Percentiles rank a stretch among this genome's conserved stretches.
These are phyloP conservation scores for Boloria euphrosyne DNA, from an alignment of 2,888 invertebrate genomes.

Conservation along the genomic window DNA sequence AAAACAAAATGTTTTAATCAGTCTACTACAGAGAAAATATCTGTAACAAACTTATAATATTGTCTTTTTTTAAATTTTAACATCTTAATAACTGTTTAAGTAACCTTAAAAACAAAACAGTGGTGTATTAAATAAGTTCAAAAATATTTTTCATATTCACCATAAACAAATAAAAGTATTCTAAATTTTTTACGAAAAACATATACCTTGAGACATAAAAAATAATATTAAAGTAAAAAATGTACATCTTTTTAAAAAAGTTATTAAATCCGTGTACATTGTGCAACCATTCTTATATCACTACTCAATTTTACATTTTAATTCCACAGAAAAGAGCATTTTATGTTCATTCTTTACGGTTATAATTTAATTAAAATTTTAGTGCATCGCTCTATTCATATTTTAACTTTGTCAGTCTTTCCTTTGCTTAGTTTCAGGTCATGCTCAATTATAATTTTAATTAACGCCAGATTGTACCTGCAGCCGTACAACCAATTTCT, in stretches of 20 bases:
- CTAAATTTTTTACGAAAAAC: neutral
- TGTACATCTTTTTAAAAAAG: conserved; percentile 24
- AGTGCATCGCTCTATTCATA: conserved; percentile 6
- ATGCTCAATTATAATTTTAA: neutral
- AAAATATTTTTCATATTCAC: no score
- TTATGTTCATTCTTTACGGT: conserved; percentile 33
- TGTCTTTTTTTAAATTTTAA: neutral
- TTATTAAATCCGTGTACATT: conserved; percentile 39
- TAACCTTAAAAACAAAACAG: neutral
- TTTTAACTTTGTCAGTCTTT: neutral
- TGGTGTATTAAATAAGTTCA: no score
- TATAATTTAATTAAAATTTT: conserved; percentile 38
- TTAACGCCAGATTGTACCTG: no score
- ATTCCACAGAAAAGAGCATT: conserved; percentile 22
- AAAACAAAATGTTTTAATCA: neutral
- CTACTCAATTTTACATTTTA: conserved; percentile 17
- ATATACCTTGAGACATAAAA: conserved; percentile 31
- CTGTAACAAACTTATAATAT: no score
- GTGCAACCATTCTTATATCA: conserved; percentile 37
- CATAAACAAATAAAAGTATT: no score
- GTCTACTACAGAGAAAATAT: no score
- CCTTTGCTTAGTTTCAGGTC: neutral
- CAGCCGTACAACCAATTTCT: no score
- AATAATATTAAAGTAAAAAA: conserved; percentile 19
- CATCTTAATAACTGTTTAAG: neutral